Evolutionary conservation across 2,113 vertebrate species (phyloP), one percentile per base, ranked within the genome.

Genomic region (Muntiacus muntjak): DNA sequence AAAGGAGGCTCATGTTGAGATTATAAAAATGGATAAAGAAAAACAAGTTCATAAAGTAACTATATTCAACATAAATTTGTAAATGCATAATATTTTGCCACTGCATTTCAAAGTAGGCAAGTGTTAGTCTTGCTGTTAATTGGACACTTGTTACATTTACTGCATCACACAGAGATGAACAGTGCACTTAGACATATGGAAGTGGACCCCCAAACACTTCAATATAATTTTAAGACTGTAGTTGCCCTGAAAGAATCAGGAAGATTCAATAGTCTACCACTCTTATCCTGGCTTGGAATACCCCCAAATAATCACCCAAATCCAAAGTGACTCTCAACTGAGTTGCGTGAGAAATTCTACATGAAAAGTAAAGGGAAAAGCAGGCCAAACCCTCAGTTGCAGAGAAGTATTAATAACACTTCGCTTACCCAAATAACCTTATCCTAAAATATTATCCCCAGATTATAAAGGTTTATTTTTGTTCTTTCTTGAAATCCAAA

Each of bases 401-500:
- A 76, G n/a, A 87, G 16, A 67, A 47, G 5, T 6, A 11, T 50
- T 30, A 79, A 12, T 28, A 62, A 89, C 55, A 89, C 30, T 84
- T 60, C 13, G 21, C 21, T 40, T 11, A 16, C 40, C 74, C 45
- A 64, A 64, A 64, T 28, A 87, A 52, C 3, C 25, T 43, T 12
- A 28, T 40, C 58, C 62, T 93, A 87, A 91, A 94, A 71, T 52
- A 62, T 76, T 11, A 76, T 26, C 36, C 54, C 50, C 64, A 55
- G 45, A 40, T 28, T 71, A 60, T 54, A n/a, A 81, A 90, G 45
- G 1, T 74, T 50, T 45, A 74, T 82, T 82, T 36, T 60, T 52
- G 15, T 81, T 91, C 30, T 74, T 94, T 92, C 81, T 79, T 62
- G 15, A 71, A 71, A 23, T 55, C 5, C 33, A 76, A 87, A 92